These are phyloP conservation scores for Atherix ibis DNA, from an alignment of 2,888 invertebrate genomes.

Conservation along the genomic window DNA sequence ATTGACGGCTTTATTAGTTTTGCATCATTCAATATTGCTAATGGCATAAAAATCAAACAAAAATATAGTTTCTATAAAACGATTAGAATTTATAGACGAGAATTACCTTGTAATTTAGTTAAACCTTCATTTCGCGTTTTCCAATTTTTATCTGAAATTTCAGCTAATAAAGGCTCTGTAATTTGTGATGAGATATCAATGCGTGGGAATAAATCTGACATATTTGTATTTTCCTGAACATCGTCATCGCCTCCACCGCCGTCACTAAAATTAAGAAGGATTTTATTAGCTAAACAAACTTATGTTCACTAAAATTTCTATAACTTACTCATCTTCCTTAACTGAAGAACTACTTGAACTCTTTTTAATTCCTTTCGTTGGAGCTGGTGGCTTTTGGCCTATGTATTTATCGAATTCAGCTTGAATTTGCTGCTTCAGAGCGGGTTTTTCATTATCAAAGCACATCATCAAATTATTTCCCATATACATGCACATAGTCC, in stretches of 20 bases:
- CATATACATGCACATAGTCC: constrained; percentile 66
- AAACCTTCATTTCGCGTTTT: constrained; percentile 46
- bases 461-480: constrained; percentile 53
- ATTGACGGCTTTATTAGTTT: constrained; percentile 69
- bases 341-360: constrained; percentile 12
- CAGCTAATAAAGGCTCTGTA: constrained; percentile 61
- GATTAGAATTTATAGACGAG: constrained; percentile 1
- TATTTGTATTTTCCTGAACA: constrained; percentile 35
- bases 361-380: constrained; percentile 42
- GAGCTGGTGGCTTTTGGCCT: constrained; percentile 60
- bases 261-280: constrained; percentile 3
- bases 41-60: neutral
- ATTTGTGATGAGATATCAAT: constrained; percentile 71
- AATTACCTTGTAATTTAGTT: constrained; percentile 26
- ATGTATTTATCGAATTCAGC: constrained; percentile 69
- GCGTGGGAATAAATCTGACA: constrained; percentile 58
- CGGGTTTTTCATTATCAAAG: constrained; percentile 77
- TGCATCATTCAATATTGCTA: constrained; percentile 38
- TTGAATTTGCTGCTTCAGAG: constrained; percentile 68
- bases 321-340: constrained; percentile 12
- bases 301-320: neutral
- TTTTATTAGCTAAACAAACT: neutral
- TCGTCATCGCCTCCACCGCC: constrained; percentile 30
- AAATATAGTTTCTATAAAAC: neutral
- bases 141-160: constrained; percentile 85